These are phyloP conservation scores for Gymnosoma rotundatum DNA, from an alignment of 2,888 invertebrate species.

Conservation along the genomic window DNA sequence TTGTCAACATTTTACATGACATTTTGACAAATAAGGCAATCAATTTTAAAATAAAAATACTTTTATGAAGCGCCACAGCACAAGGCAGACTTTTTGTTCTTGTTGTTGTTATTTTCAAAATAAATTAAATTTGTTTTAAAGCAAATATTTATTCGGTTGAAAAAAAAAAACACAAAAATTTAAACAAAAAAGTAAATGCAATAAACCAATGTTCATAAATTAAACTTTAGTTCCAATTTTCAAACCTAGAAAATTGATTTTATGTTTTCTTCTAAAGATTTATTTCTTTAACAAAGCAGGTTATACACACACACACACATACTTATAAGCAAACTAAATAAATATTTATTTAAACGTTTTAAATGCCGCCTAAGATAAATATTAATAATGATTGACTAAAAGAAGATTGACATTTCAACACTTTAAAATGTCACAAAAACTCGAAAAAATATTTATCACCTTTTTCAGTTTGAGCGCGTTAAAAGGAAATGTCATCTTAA, in stretches of 20 bases:
- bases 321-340: not conserved
- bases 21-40: slow-evolving; percentile 71
- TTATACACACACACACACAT: not conserved
- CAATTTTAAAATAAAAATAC: slow-evolving; percentile 68
- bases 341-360: slow-evolving; percentile 4
- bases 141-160: slow-evolving; percentile 58
- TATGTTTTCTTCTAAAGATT: slow-evolving; percentile 19
- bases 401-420: slow-evolving; percentile 80
- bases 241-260: slow-evolving; percentile 62
- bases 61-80: slow-evolving; percentile 69
- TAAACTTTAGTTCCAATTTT: slow-evolving; percentile 39
- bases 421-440: slow-evolving; percentile 78
- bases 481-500: slow-evolving; percentile 19
- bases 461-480: slow-evolving; percentile 18
- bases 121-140: slow-evolving; percentile 37
- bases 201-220: slow-evolving; percentile 53
- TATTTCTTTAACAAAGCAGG: slow-evolving; percentile 9
- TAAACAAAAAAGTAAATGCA: slow-evolving; percentile 13
- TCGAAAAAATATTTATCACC: slow-evolving; percentile 71
- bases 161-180: slow-evolving; percentile 9
- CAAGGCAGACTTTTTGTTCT: not conserved
- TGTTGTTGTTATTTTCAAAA: not conserved
- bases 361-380: slow-evolving; percentile 64
- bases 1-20: slow-evolving; percentile 70
- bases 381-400: slow-evolving; percentile 62